Conservation (phyloP, 1,140 invertebrate species). For the Aphelenchoides fujianensis region DNA sequence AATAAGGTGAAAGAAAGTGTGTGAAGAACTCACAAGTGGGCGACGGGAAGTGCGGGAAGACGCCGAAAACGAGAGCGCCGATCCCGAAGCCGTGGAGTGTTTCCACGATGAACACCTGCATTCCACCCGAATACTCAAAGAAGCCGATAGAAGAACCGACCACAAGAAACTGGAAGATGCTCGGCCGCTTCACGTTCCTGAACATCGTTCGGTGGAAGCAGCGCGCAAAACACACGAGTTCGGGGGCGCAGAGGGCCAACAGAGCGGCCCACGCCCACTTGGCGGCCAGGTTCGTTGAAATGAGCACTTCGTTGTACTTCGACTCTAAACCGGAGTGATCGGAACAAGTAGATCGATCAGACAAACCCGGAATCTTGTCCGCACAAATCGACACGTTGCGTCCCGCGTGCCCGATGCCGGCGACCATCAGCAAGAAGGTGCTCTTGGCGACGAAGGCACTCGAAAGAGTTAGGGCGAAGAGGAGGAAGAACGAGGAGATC, state of each 20-base stretch:
- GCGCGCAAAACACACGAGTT: conserved; percentile 53
- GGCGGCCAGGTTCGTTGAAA: conserved; percentile 48
- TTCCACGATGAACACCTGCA: conserved; percentile 51
- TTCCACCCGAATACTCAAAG: conserved; percentile 19
- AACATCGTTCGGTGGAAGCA: conserved; percentile 59
- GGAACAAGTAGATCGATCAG: conserved; percentile 1
- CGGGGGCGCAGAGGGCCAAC: conserved; percentile 49
- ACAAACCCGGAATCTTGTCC: conserved; percentile 53
- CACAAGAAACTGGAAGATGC: conserved; percentile 51
- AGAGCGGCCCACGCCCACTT: conserved; percentile 60
- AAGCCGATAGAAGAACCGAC: too few relatives aligned
- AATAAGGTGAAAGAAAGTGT: too few relatives aligned
- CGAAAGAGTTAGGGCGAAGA: conserved; percentile 50
- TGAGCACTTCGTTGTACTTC: conserved; percentile 44
- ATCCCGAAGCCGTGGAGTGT: conserved; percentile 56
- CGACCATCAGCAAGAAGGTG: conserved; percentile 54
- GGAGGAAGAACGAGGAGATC: conserved; percentile 53
- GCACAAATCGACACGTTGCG: conserved; percentile 57
- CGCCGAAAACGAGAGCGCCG: conserved; percentile 53
- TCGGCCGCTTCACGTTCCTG: conserved; percentile 54
- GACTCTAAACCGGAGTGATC: conserved; percentile 44
- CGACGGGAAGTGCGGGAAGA: conserved; percentile 54
- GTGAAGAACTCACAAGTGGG: conserved; percentile 37
- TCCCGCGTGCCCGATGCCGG: conserved; percentile 55
- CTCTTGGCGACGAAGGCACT: conserved; percentile 55